Evolutionary conservation across 2,113 vertebrate species (phyloP).

Genomic region (Propithecus coquereli): DNA sequence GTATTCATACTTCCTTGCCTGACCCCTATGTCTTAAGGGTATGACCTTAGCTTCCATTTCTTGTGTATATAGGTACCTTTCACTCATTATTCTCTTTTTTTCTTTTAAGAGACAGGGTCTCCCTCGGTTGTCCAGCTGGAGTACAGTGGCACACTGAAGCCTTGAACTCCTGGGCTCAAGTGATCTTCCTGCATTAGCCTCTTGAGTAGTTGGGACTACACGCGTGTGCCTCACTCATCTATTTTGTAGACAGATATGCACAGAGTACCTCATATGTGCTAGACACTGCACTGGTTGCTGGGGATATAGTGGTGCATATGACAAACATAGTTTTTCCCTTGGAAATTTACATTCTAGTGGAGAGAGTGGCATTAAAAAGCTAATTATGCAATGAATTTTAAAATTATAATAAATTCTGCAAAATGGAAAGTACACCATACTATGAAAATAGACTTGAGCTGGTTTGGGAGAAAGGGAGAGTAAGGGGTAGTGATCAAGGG

Average conservation of each 20-base stretch:
- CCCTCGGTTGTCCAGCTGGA: too few relatives aligned
- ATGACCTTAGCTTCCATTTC: conserved; percentile 38
- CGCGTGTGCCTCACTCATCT: not conserved
- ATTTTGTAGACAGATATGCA: conserved; percentile 35
- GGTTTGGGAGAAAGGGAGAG: not conserved
- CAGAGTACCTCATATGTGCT: not conserved
- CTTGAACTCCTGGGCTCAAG: too few relatives aligned
- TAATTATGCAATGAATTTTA: conserved; percentile 13
- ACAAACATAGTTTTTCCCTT: not conserved
- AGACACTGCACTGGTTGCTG: not conserved
- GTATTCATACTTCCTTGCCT: conserved; percentile 1
- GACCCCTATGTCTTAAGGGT: not conserved
- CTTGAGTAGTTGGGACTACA: too few relatives aligned
- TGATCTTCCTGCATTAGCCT: too few relatives aligned
- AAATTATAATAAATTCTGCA: conserved; percentile 36
- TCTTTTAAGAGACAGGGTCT: too few relatives aligned
- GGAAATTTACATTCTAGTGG: not conserved
- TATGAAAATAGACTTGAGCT: not conserved
- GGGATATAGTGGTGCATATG: not conserved
- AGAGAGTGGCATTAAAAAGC: conserved; percentile 18
- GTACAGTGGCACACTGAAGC: too few relatives aligned
- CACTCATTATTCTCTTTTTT: not conserved
- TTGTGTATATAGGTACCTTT: conserved; percentile 39
- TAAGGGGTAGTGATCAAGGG: not conserved
- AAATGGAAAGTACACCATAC: not conserved